phyloP scores from a whole-genome alignment of 2,797 vertebrate genomes.

The Coregonus ussuriensis region DNA sequence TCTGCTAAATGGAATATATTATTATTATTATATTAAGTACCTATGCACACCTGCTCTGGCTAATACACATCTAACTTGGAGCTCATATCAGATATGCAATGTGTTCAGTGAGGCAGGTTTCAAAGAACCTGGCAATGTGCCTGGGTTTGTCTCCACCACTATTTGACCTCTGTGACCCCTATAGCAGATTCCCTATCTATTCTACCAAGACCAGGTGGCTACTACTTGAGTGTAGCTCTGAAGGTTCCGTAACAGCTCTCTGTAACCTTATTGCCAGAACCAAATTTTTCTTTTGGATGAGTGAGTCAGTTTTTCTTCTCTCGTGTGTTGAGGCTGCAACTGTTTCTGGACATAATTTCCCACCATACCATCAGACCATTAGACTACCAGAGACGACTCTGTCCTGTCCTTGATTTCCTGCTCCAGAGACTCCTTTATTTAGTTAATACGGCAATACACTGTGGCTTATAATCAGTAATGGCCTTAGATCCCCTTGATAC shows the following conservation, averaged over 20 bases:
- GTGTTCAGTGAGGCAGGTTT: neutral
- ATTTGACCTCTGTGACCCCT: conserved; percentile 6
- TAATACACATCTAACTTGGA: neutral
- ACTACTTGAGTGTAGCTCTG: too few species aligned
- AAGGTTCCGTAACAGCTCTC: too few species aligned
- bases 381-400: neutral
- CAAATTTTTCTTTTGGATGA: too few species aligned
- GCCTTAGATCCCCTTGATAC: neutral
- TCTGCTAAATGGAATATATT: too few species aligned
- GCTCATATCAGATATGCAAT: neutral
- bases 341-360: neutral
- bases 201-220: neutral
- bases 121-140: conserved; percentile 10
- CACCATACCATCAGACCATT: neutral
- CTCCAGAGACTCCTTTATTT: neutral
- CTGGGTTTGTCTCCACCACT: neutral
- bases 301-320: too few species aligned
- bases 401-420: neutral
- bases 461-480: neutral
- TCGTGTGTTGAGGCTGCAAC: neutral
- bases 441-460: neutral
- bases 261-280: too few species aligned
- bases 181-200: neutral
- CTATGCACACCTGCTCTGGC: conserved; percentile 6
- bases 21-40: neutral